These are phyloP conservation scores for Sebastes iracundus DNA, from an alignment of 2,797 vertebrate species.

Conservation along the genomic window DNA sequence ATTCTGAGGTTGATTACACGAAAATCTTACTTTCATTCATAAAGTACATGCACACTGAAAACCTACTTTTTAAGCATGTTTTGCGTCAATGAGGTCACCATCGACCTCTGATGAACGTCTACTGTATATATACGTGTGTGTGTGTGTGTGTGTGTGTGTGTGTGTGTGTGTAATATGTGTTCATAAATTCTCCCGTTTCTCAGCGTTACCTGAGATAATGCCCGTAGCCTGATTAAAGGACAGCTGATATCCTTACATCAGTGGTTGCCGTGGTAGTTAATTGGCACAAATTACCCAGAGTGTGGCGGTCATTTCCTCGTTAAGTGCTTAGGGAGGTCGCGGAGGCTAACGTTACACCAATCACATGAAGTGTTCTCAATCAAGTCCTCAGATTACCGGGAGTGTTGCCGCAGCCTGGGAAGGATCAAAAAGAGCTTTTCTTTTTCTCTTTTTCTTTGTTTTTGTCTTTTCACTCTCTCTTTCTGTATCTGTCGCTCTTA, in stretches of 20 bases:
- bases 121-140: not conserved
- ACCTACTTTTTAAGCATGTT: not conserved
- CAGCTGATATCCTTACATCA: conserved; percentile 67
- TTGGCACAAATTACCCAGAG: conserved; percentile 71
- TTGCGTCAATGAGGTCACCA: conserved; percentile 8
- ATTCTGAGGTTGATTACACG: not conserved
- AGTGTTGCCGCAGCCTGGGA: conserved; percentile 24
- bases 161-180: conserved; percentile 3
- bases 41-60: not conserved
- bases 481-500: not conserved
- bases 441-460: not conserved
- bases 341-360: conserved; percentile 62
- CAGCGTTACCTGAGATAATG: conserved; percentile 42
- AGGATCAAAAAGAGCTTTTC: conserved; percentile 17
- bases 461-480: not conserved
- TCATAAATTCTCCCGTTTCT: conserved; percentile 61
- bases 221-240: conserved; percentile 67
- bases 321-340: conserved; percentile 69
- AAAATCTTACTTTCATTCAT: not conserved
- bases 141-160: not conserved
- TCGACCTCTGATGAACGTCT: too few species aligned
- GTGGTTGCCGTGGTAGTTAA: conserved; percentile 67
- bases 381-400: conserved; percentile 62
- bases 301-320: conserved; percentile 74
- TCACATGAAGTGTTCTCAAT: conserved; percentile 54